phyloP scores from a whole-genome alignment of 2,888 invertebrate species.

The Tolmerus cingulatus region DNA sequence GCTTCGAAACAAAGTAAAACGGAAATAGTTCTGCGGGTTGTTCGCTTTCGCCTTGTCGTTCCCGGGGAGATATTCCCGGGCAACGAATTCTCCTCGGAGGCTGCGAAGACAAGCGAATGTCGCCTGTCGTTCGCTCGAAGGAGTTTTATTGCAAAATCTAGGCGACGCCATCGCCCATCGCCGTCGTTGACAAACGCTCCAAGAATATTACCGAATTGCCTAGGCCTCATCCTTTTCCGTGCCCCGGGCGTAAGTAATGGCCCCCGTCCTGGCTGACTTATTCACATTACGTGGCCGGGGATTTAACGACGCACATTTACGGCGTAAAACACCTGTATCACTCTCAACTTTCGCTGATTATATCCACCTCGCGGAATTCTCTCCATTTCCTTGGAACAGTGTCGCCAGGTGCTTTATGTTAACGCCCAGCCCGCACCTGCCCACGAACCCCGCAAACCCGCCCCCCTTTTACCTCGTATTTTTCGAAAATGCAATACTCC shows the following conservation, averaged over 20 bases:
- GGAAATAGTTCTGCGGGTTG: conserved; percentile 23
- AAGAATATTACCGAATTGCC: neutral
- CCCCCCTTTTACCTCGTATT: neutral
- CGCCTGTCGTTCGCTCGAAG: neutral
- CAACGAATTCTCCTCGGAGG: neutral
- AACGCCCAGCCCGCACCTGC: neutral
- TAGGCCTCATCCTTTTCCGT: neutral
- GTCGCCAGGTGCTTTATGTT: conserved; percentile 23
- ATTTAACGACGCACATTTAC: conserved; percentile 47
- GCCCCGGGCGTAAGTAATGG: conserved; percentile 16
- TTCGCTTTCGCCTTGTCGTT: neutral
- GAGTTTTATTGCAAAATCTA: neutral
- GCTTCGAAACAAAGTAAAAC: conserved; percentile 11
- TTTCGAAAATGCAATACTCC: neutral
- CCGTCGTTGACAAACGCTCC: neutral
- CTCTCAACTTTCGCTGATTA: conserved; percentile 40
- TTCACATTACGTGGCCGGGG: conserved; percentile 30
- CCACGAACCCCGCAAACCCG: neutral
- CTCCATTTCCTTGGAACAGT: neutral
- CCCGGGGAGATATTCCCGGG: neutral
- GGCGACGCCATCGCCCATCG: neutral
- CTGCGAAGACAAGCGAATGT: neutral
- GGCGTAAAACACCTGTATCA: conserved; percentile 44
- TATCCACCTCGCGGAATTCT: neutral
- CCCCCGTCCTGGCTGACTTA: conserved; percentile 37